These are phyloP conservation scores for Aphis gossypii DNA, from an alignment of 1,140 invertebrate species.

Conservation along the genomic window DNA sequence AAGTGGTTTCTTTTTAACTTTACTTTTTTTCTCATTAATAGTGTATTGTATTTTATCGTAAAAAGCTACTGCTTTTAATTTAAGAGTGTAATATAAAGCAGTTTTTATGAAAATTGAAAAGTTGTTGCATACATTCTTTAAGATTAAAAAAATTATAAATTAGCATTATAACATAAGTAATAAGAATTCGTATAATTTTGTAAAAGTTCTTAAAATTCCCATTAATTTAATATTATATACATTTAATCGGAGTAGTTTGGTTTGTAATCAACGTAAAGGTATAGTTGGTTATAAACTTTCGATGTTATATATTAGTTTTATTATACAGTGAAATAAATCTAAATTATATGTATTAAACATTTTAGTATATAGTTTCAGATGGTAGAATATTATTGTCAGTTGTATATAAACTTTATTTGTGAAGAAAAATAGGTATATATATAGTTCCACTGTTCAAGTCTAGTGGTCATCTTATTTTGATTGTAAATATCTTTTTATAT, in stretches of 20 bases:
- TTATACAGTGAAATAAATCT: too few species aligned
- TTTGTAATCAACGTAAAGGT: not conserved
- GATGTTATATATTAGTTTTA: too few species aligned
- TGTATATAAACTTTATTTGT: too few species aligned
- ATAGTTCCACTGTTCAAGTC: too few species aligned
- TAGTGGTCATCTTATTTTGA: too few species aligned
- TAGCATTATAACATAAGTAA: not conserved
- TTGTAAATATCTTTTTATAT: too few species aligned
- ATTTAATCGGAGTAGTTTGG: not conserved
- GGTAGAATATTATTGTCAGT: too few species aligned
- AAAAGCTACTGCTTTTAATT: not conserved
- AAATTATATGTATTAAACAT: too few species aligned
- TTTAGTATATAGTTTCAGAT: too few species aligned
- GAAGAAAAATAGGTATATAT: too few species aligned
- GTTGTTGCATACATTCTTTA: not conserved
- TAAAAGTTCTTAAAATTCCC: not conserved
- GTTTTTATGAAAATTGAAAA: not conserved
- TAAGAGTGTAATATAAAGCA: not conserved
- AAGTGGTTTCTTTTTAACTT: not conserved
- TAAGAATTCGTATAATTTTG: not conserved
- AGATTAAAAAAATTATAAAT: not conserved
- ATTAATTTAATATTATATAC: not conserved
- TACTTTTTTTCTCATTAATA: not conserved
- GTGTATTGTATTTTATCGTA: not conserved
- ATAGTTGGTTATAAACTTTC: too few species aligned